Conservation (phyloP, 2,113 vertebrate genomes). For the Varanus salvator region DNA sequence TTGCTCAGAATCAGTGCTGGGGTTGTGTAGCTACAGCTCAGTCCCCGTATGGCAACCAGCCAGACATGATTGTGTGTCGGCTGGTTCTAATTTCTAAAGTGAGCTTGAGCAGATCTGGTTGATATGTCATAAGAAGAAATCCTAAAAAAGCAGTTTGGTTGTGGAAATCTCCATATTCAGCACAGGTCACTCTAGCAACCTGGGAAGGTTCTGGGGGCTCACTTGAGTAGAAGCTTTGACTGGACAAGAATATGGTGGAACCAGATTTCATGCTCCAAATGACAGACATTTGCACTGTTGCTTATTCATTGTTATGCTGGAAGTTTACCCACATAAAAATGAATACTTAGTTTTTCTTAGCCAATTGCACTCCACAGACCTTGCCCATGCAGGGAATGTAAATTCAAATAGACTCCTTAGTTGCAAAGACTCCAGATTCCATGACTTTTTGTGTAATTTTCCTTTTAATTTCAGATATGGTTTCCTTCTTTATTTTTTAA, state of each 20-base stretch:
- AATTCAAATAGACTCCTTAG: background rate
- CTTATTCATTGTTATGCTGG: slow-evolving; percentile 29
- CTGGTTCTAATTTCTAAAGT: background rate
- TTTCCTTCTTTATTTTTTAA: background rate
- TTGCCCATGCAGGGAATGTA: background rate
- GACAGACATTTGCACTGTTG: background rate
- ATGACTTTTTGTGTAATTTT: background rate
- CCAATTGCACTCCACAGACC: background rate
- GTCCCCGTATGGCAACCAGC: background rate
- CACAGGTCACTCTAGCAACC: background rate
- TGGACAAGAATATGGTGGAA: slow-evolving; percentile 20
- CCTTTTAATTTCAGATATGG: background rate
- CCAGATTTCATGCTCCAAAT: slow-evolving; percentile 16
- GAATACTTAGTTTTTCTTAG: slow-evolving; percentile 7
- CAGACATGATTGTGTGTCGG: background rate
- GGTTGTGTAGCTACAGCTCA: too few relatives aligned
- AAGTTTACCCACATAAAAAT: slow-evolving; percentile 14
- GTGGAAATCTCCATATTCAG: background rate
- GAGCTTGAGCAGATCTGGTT: background rate
- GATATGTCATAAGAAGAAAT: background rate
- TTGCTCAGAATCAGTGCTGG: too few relatives aligned
- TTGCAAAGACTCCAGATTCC: background rate
- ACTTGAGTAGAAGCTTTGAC: background rate
- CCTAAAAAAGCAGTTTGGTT: background rate
- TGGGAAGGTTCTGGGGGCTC: background rate